Evolutionary conservation across 2,888 invertebrate species (phyloP).

Genomic region (Erannis defoliaria): DNA sequence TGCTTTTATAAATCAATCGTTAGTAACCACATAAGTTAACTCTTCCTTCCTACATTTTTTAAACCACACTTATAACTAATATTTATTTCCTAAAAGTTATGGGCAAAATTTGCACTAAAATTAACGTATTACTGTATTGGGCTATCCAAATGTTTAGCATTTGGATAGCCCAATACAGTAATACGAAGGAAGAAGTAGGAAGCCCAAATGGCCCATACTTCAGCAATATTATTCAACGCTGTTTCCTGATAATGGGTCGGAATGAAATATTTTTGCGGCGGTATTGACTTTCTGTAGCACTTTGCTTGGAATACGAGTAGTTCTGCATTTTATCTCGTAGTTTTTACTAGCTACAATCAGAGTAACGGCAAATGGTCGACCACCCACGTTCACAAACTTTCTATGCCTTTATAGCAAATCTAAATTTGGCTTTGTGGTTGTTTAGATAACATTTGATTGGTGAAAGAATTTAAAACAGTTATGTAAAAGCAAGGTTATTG

Average conservation of each 20-base stretch:
- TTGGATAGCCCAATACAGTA: too few relatives aligned
- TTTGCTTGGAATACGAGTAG: background rate
- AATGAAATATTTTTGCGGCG: slow-evolving; percentile 50
- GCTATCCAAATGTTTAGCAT: slow-evolving; percentile 46
- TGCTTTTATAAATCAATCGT: slow-evolving; percentile 37
- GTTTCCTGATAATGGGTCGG: slow-evolving; percentile 41
- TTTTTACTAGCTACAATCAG: background rate
- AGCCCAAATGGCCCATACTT: slow-evolving; percentile 55
- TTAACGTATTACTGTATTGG: slow-evolving; percentile 11
- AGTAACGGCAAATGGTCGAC: slow-evolving; percentile 4
- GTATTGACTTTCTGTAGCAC: slow-evolving; percentile 42
- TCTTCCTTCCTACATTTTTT: slow-evolving; percentile 1
- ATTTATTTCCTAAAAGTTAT: background rate
- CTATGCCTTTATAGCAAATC: background rate
- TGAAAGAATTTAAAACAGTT: background rate
- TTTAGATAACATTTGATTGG: background rate
- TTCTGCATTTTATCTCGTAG: slow-evolving; percentile 1
- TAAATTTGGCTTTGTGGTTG: background rate
- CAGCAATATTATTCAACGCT: slow-evolving; percentile 56
- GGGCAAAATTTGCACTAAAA: slow-evolving; percentile 1
- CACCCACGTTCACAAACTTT: slow-evolving; percentile 4
- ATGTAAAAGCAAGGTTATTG: background rate
- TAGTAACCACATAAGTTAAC: slow-evolving; percentile 41
- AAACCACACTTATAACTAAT: slow-evolving; percentile 9
- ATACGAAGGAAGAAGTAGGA: slow-evolving; percentile 50